Percentiles rank a stretch among this genome's conserved stretches.
Conservation (phyloP, 92 coral and sea anemone genomes). For the Porites rus region DNA sequence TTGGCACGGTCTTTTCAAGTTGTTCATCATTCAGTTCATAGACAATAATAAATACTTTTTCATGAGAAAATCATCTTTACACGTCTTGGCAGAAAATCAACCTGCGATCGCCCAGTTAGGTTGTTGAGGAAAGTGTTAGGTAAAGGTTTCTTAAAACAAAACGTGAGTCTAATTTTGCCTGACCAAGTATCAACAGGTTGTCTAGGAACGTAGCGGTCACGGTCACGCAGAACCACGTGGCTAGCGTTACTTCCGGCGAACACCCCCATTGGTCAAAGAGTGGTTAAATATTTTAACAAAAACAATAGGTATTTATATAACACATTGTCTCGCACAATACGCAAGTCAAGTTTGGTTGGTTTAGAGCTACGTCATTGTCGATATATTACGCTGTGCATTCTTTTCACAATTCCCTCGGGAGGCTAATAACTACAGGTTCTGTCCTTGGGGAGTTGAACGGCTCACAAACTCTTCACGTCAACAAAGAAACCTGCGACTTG, state of each 20-base stretch:
- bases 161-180: too few species aligned
- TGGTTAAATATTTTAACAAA: slow-evolving; percentile 19
- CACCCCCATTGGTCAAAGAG: slow-evolving; percentile 37
- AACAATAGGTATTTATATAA: slow-evolving; percentile 19
- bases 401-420: slow-evolving; percentile 93
- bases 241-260: slow-evolving; percentile 22
- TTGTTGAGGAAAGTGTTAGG: too few species aligned
- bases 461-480: slow-evolving; percentile 69
- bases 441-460: slow-evolving; percentile 94
- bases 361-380: slow-evolving; percentile 19
- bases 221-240: slow-evolving; percentile 33
- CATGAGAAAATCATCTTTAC: too few species aligned
- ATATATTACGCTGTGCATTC: slow-evolving; percentile 43
- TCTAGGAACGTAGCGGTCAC: not conserved
- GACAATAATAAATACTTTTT: too few species aligned
- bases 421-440: slow-evolving; percentile 56
- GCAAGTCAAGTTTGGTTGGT: slow-evolving; percentile 54
- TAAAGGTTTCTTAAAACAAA: too few species aligned
- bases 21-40: too few species aligned
- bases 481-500: slow-evolving; percentile 73
- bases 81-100: too few species aligned
- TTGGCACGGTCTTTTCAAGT: too few species aligned
- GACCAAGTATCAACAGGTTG: too few species aligned
- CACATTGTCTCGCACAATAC: slow-evolving; percentile 31
- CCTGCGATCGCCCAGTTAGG: too few species aligned